phyloP scores from a whole-genome alignment of 2,113 vertebrate species.

The Cyphomyrus discorhynchus region DNA sequence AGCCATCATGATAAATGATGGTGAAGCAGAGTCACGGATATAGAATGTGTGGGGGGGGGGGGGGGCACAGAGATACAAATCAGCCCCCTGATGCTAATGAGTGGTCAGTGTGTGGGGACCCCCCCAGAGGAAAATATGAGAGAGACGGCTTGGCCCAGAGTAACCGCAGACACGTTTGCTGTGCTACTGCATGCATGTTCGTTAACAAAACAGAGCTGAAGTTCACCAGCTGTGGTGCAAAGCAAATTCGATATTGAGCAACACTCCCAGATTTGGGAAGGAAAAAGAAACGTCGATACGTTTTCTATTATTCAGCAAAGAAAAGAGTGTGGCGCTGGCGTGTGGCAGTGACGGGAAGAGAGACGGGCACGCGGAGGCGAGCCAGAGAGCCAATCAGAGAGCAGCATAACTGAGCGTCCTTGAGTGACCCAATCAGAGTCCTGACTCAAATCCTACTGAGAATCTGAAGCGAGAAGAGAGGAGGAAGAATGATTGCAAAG shows the following conservation, averaged over 20 bases:
- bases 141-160: neutral
- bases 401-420: neutral
- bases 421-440: neutral
- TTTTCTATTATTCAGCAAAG: neutral
- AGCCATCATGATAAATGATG: neutral
- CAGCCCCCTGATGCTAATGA: neutral
- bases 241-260: neutral
- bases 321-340: neutral
- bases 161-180: neutral
- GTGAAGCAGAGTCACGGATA: neutral
- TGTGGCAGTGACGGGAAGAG: neutral
- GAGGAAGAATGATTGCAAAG: neutral
- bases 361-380: neutral
- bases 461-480: neutral
- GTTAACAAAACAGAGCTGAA: neutral
- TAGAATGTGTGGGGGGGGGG: neutral
- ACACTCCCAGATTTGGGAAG: neutral
- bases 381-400: neutral
- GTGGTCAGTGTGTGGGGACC: neutral
- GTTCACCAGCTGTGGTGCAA: neutral
- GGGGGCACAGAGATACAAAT: neutral
- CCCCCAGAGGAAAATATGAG: neutral
- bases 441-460: neutral
- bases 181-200: neutral
- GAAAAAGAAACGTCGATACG: neutral